Percentiles rank a stretch among this genome's conserved stretches.
Conservation (phyloP, 2,797 vertebrate species). For the Clarias fuscus region DNA sequence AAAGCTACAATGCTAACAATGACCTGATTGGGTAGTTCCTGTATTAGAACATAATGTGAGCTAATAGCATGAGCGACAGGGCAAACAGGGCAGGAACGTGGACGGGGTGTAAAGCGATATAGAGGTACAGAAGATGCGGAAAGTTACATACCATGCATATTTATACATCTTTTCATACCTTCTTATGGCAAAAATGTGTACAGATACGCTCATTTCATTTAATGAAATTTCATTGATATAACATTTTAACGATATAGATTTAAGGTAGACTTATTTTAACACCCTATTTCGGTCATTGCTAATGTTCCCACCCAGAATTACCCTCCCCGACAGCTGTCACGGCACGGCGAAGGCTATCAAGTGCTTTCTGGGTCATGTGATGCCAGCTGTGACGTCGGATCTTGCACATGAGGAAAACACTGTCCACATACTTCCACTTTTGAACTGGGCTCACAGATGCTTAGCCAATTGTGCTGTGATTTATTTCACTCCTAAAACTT, state of each 20-base stretch:
- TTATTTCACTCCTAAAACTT: background rate
- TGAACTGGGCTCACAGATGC: too few relatives aligned
- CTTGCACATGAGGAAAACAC: too few relatives aligned
- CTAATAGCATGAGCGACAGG: background rate
- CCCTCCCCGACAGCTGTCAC: too few relatives aligned
- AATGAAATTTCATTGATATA: too few relatives aligned
- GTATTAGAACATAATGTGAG: background rate
- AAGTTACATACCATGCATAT: background rate
- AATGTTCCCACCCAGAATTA: too few relatives aligned
- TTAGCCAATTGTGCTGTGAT: too few relatives aligned
- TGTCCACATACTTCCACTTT: too few relatives aligned
- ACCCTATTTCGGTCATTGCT: background rate
- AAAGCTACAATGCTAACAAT: background rate
- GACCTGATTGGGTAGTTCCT: background rate
- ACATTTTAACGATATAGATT: background rate
- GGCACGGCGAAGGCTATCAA: too few relatives aligned
- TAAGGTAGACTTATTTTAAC: background rate
- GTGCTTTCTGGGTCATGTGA: too few relatives aligned
- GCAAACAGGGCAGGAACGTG: background rate
- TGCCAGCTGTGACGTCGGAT: too few relatives aligned
- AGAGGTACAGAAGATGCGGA: background rate
- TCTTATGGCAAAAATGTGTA: background rate
- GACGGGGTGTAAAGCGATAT: too few relatives aligned
- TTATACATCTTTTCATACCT: too few relatives aligned
- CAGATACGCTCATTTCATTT: background rate